Conservation (phyloP, 2,113 vertebrate genomes). For the Oreocharis arfaki region DNA sequence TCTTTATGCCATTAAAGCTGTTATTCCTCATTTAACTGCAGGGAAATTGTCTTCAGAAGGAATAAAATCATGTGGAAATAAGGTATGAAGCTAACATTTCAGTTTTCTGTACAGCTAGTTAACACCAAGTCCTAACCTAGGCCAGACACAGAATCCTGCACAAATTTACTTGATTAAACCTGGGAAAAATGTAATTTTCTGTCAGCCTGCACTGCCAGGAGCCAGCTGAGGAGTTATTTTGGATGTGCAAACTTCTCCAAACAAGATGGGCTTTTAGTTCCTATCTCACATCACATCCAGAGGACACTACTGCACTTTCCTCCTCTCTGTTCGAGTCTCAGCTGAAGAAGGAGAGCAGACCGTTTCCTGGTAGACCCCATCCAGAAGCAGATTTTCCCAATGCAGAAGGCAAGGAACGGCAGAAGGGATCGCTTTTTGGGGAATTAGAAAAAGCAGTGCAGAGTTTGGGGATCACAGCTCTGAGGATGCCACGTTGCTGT, state of each 20-base stretch:
- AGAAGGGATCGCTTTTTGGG: background rate
- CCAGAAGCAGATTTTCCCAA: background rate
- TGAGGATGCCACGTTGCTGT: rapidly evolving
- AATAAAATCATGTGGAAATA: background rate
- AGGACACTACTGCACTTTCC: background rate
- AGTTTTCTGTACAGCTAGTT: background rate
- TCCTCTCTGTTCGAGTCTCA: background rate
- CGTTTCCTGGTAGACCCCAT: background rate
- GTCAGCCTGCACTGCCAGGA: background rate
- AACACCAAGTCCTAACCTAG: background rate
- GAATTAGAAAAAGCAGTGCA: background rate
- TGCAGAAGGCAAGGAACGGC: background rate
- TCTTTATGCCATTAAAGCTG: background rate
- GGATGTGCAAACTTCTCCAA: background rate
- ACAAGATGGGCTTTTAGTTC: background rate
- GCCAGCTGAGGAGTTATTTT: background rate
- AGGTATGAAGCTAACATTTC: background rate
- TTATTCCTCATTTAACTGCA: background rate
- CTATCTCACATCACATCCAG: background rate
- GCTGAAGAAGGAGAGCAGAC: background rate
- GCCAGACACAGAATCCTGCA: background rate
- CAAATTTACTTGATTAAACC: background rate
- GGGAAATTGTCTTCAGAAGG: background rate
- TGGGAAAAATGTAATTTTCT: background rate
- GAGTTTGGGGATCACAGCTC: background rate